Evolutionary conservation across 1,140 invertebrate genomes (phyloP), one percentile per base, ranked within the genome.

Genomic region (Drosophila pectinifera): DNA sequence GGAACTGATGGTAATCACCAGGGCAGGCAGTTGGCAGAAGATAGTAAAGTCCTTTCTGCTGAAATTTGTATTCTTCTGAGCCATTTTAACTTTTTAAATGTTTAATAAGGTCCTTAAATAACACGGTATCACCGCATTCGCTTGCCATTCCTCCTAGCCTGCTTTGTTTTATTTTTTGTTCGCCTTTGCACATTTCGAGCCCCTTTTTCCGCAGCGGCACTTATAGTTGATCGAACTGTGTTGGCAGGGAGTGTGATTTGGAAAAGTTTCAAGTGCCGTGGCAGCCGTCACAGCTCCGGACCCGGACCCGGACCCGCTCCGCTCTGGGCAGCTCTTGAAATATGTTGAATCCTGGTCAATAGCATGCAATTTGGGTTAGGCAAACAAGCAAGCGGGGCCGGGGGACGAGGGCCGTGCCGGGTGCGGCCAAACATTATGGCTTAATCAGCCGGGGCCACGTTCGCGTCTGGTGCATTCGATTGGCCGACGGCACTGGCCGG

Each of bases 361-460:
- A 79, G 75, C 83, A 76, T 76, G 79, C 83, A 86, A 86, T 86
- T 86, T 86, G 76, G 83, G 83, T 86, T 86, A 88, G 62, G 79
- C 84, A 86, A 88, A 88, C 83, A 86, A 53, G 70, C 64, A 48
- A 79, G 68, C 69, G 62, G 39, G 57, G 36, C 46, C 64, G 43
- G 28, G 54, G 45, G 48, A 31, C 10, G 53, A 3, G 24, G 24
- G 22, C 11, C 10, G 10, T 11, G 63, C 18, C 24, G 55, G 53
- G 48, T 55, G 54, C 68, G 78, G 65, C 79, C 68, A 88, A 82
- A 86, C 75, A 88, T 76, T 88, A 86, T 80, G 74, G 83, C 83
- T 82, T 86, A 88, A 86, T 86, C 83, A 86, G 83, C 64, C 64
- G 55, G 59, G 22, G 58, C 51, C 69, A 76, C 58, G 54, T 78